Percentiles rank a stretch among this genome's conserved stretches.
These are phyloP conservation scores for Popillia japonica DNA, from an alignment of 1,140 invertebrate genomes.

Conservation along the genomic window DNA sequence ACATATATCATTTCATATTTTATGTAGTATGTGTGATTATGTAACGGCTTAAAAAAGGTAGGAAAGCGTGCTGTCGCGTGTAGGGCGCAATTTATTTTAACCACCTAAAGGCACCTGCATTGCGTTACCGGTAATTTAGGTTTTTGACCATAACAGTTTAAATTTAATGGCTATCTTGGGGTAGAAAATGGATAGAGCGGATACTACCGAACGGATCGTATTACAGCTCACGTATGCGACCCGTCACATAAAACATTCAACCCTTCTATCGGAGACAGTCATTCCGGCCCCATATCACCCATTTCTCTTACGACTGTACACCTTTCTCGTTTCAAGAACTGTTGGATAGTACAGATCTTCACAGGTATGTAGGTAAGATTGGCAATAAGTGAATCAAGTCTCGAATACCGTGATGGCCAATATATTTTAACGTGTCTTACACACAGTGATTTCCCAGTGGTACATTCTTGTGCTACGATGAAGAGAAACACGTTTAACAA, in stretches of 20 bases:
- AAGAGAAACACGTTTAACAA: constrained; percentile 5
- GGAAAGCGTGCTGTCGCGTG: background rate
- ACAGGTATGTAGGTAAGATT: constrained; percentile 26
- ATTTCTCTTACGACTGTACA: constrained; percentile 9
- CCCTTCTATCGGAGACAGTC: constrained; percentile 32
- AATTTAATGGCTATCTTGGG: constrained; percentile 27
- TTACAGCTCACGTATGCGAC: constrained; percentile 22
- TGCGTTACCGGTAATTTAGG: constrained; percentile 16
- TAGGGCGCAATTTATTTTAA: background rate
- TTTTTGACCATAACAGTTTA: constrained; percentile 26
- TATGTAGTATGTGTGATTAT: background rate
- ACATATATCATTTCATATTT: background rate
- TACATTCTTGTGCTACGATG: background rate
- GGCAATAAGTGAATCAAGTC: constrained; percentile 33
- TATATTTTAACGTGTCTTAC: constrained; percentile 32
- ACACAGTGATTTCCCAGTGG: constrained; percentile 30
- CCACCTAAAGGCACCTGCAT: constrained; percentile 7
- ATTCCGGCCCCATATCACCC: constrained; percentile 25
- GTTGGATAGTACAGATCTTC: background rate
- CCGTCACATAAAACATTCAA: constrained; percentile 32
- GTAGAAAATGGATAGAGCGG: background rate
- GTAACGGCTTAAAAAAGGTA: background rate
- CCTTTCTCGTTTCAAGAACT: constrained; percentile 13
- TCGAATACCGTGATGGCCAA: constrained; percentile 27
- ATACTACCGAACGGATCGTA: constrained; percentile 10